A percentile compares a stretch with the other conserved stretches of the same genome.
phyloP scores from a whole-genome alignment of 1,140 invertebrate species.

The Caenorhabditis tropicalis region DNA sequence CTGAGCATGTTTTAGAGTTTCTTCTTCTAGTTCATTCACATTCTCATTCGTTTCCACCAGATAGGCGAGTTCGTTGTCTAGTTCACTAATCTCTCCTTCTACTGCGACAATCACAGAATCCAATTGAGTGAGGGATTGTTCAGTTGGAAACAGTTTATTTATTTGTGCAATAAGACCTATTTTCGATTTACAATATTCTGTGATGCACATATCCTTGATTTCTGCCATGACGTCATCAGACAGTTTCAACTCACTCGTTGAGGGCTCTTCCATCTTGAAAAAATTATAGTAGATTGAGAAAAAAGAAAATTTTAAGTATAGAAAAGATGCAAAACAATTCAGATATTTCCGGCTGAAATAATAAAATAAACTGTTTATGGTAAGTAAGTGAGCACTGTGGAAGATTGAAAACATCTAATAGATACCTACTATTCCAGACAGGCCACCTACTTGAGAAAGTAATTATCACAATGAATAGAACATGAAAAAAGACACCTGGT shows the following conservation, averaged over 20 bases:
- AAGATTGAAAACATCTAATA: too few relatives aligned
- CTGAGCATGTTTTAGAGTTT: conserved; percentile 77
- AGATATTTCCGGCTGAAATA: too few relatives aligned
- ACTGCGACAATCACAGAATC: conserved; percentile 64
- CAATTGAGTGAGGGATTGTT: conserved; percentile 78
- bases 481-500: background rate
- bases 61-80: conserved; percentile 66
- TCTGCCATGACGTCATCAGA: background rate
- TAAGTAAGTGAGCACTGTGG: too few relatives aligned
- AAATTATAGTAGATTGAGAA: background rate
- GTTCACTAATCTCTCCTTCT: conserved; percentile 62
- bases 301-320: background rate
- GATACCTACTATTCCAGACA: too few relatives aligned
- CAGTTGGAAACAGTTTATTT: conserved; percentile 94
- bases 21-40: conserved; percentile 59
- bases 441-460: background rate
- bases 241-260: background rate
- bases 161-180: conserved; percentile 81
- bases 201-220: conserved; percentile 46
- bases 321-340: too few relatives aligned
- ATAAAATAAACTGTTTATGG: too few relatives aligned
- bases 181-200: conserved; percentile 59
- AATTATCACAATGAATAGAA: background rate
- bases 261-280: background rate
- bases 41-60: conserved; percentile 67